phyloP scores from a whole-genome alignment of 2,113 vertebrate genomes.

The Ciconia maguari region DNA sequence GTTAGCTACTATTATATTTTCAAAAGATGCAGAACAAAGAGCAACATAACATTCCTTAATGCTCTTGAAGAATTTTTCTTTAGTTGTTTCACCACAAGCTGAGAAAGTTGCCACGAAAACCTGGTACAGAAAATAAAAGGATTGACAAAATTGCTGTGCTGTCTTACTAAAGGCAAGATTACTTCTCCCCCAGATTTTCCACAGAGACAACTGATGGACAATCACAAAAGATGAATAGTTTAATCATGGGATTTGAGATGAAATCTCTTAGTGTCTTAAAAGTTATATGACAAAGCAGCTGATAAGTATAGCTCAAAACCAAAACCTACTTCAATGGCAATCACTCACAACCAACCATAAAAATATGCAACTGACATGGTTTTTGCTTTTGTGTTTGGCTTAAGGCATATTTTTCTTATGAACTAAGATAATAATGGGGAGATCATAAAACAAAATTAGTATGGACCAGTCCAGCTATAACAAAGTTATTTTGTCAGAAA shows the following conservation, averaged over 20 bases:
- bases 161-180: neutral
- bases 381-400: slow-evolving; percentile 43
- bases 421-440: slow-evolving; percentile 32
- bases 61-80: neutral
- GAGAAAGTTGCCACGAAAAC: neutral
- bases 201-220: neutral
- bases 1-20: neutral
- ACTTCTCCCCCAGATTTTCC: neutral
- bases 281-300: neutral
- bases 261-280: neutral
- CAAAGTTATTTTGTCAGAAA: slow-evolving; percentile 62
- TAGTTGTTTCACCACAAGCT: neutral
- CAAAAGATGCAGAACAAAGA: neutral
- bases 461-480: slow-evolving; percentile 57
- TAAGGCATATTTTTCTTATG: slow-evolving; percentile 66
- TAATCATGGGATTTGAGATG: neutral
- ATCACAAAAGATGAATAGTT: neutral
- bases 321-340: neutral
- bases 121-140: neutral
- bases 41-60: neutral
- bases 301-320: neutral
- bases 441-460: slow-evolving; percentile 56
- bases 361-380: neutral
- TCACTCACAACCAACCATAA: neutral
- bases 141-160: neutral